Conservation (phyloP, 2,113 vertebrate species). For the Neotoma lepida region DNA sequence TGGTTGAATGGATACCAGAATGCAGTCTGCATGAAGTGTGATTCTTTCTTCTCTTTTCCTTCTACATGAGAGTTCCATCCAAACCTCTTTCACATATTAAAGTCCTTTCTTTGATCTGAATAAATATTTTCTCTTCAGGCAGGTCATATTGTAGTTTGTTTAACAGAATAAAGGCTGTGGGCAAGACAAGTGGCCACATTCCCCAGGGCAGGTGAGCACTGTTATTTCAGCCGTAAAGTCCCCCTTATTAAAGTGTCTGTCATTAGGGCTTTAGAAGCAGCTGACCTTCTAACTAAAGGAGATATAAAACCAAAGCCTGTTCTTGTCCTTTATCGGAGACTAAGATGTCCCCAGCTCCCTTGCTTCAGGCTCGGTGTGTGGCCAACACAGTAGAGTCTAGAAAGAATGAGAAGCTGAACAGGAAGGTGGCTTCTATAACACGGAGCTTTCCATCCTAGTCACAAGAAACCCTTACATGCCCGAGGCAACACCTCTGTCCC, state of each 20-base stretch:
- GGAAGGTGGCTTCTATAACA: neutral
- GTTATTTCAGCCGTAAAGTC: slow-evolving; percentile 61
- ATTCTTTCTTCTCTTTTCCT: slow-evolving; percentile 21
- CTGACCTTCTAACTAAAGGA: slow-evolving; percentile 31
- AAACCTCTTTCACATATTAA: slow-evolving; percentile 61
- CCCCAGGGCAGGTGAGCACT: slow-evolving; percentile 65
- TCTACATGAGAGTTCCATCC: neutral
- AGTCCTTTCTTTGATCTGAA: slow-evolving; percentile 59
- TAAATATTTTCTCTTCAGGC: slow-evolving; percentile 71
- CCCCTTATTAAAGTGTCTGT: slow-evolving; percentile 75
- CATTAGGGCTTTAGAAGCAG: slow-evolving; percentile 51
- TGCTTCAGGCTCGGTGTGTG: neutral
- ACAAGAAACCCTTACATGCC: neutral
- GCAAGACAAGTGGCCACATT: slow-evolving; percentile 59
- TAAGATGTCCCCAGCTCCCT: neutral
- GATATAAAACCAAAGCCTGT: neutral
- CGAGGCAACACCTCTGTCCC: neutral
- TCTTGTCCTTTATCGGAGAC: neutral
- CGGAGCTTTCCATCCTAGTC: neutral
- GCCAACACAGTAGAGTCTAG: neutral
- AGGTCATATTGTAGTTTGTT: slow-evolving; percentile 77
- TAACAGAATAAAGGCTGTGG: slow-evolving; percentile 80
- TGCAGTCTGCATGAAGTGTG: neutral
- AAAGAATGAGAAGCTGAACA: neutral
- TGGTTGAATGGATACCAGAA: slow-evolving; percentile 44